Conservation (phyloP, 2,113 vertebrate genomes). For the Hepsetus odoe region DNA sequence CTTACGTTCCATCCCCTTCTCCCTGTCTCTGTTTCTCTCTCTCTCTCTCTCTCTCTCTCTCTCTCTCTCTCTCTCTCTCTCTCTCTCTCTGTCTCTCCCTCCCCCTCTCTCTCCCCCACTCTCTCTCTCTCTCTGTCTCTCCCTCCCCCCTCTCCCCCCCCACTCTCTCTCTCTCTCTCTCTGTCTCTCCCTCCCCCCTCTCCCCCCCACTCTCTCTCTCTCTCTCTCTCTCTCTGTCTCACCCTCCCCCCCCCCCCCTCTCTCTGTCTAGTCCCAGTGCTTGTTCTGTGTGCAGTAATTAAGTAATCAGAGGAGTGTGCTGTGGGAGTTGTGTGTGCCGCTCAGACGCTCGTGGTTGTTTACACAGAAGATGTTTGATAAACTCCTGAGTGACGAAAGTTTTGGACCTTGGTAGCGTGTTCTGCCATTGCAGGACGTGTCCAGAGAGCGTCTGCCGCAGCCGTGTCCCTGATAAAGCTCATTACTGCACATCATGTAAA, state of each 20-base stretch:
- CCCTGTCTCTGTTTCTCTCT: too few species aligned
- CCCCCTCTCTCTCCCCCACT: not conserved
- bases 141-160: not conserved
- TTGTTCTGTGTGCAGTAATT: not conserved
- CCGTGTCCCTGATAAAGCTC: not conserved
- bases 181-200: too few species aligned
- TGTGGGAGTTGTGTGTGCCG: conserved; percentile 5
- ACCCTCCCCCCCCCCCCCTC: not conserved
- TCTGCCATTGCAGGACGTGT: not conserved
- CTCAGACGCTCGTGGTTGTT: conserved; percentile 29
- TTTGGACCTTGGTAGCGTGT: not conserved
- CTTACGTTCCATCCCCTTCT: too few species aligned
- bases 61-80: too few species aligned
- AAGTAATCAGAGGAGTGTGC: conserved; percentile 13
- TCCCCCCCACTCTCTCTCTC: too few species aligned
- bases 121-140: not conserved
- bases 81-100: too few species aligned
- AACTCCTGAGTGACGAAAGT: not conserved
- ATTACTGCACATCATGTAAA: conserved; percentile 8
- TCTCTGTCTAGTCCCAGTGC: too few species aligned
- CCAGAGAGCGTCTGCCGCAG: not conserved
- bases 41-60: too few species aligned
- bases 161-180: too few species aligned
- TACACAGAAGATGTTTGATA: conserved; percentile 27
- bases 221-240: too few species aligned